Conservation (phyloP, 2,797 vertebrate species). For the Telmatherina bonti region DNA sequence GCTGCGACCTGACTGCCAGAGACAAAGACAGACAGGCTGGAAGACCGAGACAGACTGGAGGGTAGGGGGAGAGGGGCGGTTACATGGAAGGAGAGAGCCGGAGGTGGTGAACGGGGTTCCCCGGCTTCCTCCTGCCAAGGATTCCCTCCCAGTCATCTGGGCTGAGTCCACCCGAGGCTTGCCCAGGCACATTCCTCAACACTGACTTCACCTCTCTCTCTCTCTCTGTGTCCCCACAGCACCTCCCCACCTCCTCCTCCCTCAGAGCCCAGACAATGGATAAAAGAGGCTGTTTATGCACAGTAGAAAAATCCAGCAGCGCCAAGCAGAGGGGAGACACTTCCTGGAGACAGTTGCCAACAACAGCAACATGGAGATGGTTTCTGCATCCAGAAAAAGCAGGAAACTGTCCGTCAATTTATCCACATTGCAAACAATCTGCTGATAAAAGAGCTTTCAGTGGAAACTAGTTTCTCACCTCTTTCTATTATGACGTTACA, state of each 20-base stretch:
- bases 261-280: slow-evolving; percentile 75
- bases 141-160: slow-evolving; percentile 87
- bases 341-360: slow-evolving; percentile 87
- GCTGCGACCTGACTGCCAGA: slow-evolving; percentile 52
- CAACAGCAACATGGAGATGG: slow-evolving; percentile 70
- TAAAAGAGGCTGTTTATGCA: slow-evolving; percentile 83
- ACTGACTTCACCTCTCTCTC: slow-evolving; percentile 77
- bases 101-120: slow-evolving; percentile 81
- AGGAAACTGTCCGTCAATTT: slow-evolving; percentile 51
- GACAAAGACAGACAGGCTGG: slow-evolving; percentile 69
- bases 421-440: slow-evolving; percentile 8
- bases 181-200: slow-evolving; percentile 85
- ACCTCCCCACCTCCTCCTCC: slow-evolving; percentile 40
- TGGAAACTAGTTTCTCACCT: not conserved
- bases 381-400: slow-evolving; percentile 53
- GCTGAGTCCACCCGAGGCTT: slow-evolving; percentile 78
- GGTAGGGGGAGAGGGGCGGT: slow-evolving; percentile 29
- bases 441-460: slow-evolving; percentile 33
- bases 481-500: slow-evolving; percentile 5
- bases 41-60: slow-evolving; percentile 42
- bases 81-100: slow-evolving; percentile 38
- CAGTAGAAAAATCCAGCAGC: slow-evolving; percentile 57
- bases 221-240: slow-evolving; percentile 55
- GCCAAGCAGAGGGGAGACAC: slow-evolving; percentile 80
- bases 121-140: slow-evolving; percentile 84